Conservation (phyloP, 2,113 vertebrate species). For the Neolamprologus fasciatus region DNA sequence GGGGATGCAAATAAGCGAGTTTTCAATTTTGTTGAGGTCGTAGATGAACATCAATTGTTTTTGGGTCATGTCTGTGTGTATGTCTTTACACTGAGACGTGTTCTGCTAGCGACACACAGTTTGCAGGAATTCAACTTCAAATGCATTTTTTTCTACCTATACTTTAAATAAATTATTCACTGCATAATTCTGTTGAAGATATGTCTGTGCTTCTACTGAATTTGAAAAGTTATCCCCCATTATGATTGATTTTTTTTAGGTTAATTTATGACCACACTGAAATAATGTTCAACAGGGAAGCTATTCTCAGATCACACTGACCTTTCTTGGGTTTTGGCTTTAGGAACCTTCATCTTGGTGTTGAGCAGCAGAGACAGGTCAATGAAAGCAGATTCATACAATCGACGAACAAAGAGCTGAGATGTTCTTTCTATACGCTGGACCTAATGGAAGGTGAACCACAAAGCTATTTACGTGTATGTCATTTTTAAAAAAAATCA, state of each 20-base stretch:
- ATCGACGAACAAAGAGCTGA: conserved; percentile 73
- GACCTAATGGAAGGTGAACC: conserved; percentile 28
- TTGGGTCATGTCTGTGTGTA: neutral
- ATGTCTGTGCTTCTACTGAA: neutral
- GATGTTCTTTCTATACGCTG: conserved; percentile 76
- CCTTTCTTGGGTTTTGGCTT: conserved; percentile 54
- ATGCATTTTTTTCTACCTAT: neutral
- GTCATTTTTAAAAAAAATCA: rapidly evolving
- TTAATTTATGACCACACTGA: neutral
- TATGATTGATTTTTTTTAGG: neutral
- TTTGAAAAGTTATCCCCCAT: neutral
- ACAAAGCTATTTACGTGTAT: neutral
- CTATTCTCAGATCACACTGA: neutral
- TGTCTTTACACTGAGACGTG: neutral
- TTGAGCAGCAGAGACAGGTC: conserved; percentile 75
- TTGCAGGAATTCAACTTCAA: neutral
- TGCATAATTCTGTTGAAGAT: neutral
- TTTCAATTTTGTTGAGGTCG: neutral
- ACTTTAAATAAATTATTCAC: neutral
- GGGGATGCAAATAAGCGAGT: neutral
- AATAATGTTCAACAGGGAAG: neutral
- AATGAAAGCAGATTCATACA: conserved; percentile 77
- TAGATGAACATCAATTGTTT: neutral
- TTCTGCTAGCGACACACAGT: neutral
- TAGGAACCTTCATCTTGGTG: conserved; percentile 68